Conservation (phyloP, 2,888 invertebrate genomes). For the Volucella bombylans region DNA sequence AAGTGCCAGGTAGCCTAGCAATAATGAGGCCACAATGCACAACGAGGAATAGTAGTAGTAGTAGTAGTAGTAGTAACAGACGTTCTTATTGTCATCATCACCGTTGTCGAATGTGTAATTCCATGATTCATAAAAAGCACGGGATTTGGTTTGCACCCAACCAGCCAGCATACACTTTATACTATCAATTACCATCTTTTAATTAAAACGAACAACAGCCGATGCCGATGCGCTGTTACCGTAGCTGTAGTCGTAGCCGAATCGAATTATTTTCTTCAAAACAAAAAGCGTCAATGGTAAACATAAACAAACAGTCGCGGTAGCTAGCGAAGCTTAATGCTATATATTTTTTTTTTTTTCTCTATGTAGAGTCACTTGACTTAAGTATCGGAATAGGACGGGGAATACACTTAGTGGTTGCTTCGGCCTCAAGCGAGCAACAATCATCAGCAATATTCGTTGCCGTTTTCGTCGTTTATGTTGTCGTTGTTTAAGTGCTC, state of each 20-base stretch:
- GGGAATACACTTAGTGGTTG: constrained; percentile 67
- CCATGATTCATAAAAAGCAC: constrained; percentile 33
- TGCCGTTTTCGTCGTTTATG: constrained; percentile 18
- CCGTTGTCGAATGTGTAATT: constrained; percentile 1
- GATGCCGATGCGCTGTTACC: constrained; percentile 2
- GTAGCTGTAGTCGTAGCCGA: not conserved
- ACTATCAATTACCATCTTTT: constrained; percentile 19
- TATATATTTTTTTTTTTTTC: constrained; percentile 11
- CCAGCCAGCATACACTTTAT: not conserved
- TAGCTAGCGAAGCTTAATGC: constrained; percentile 53
- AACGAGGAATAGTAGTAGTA: not conserved
- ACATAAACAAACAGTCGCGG: constrained; percentile 68
- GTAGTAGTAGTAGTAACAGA: not conserved
- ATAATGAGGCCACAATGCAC: not conserved
- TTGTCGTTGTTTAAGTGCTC: not conserved
- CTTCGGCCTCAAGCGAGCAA: constrained; percentile 67
- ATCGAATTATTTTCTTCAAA: constrained; percentile 35
- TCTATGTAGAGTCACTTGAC: constrained; percentile 55
- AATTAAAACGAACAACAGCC: constrained; percentile 30
- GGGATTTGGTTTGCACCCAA: constrained; percentile 1
- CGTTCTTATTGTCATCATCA: no score
- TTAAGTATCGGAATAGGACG: constrained; percentile 66
- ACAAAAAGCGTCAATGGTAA: constrained; percentile 63
- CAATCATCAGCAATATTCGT: constrained; percentile 32
- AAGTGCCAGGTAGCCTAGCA: not conserved